Conservation (phyloP, 2,888 invertebrate species). For the Drosophila acutilabella region DNA sequence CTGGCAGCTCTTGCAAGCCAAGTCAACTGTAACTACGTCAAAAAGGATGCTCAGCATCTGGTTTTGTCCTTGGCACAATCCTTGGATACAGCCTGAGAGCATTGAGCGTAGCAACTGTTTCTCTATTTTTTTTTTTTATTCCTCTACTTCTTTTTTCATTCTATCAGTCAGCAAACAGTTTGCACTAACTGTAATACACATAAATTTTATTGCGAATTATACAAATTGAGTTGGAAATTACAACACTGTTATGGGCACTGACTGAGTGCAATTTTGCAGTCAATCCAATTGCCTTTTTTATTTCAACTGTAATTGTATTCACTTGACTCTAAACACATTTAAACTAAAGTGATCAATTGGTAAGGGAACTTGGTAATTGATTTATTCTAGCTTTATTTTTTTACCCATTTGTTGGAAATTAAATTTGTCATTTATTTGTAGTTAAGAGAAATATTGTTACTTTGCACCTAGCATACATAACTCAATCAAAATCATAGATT, state of each 20-base stretch:
- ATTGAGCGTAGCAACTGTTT: slow-evolving; percentile 9
- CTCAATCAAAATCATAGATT: too few species aligned
- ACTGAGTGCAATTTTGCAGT: slow-evolving; percentile 3
- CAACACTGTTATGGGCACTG: not conserved
- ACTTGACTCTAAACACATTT: too few species aligned
- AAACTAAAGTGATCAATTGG: too few species aligned
- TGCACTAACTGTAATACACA: slow-evolving; percentile 20
- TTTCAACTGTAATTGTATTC: too few species aligned
- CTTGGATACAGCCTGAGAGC: slow-evolving; percentile 6
- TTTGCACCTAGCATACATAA: too few species aligned
- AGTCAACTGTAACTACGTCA: slow-evolving; percentile 63
- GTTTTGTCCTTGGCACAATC: slow-evolving; percentile 39
- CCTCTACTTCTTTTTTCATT: not conserved
- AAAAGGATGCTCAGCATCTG: slow-evolving; percentile 45
- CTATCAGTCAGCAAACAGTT: slow-evolving; percentile 7
- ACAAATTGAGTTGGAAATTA: slow-evolving; percentile 6
- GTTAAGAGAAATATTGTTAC: too few species aligned
- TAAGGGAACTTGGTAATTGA: too few species aligned
- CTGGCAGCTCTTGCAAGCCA: slow-evolving; percentile 41
- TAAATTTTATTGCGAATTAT: slow-evolving; percentile 23
- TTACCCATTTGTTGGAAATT: too few species aligned
- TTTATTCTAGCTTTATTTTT: too few species aligned
- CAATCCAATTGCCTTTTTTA: not conserved
- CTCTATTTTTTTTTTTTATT: not conserved
- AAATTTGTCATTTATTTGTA: too few species aligned